These are phyloP conservation scores for Heliconius melpomene DNA, from an alignment of 1,140 invertebrate species.

Conservation along the genomic window DNA sequence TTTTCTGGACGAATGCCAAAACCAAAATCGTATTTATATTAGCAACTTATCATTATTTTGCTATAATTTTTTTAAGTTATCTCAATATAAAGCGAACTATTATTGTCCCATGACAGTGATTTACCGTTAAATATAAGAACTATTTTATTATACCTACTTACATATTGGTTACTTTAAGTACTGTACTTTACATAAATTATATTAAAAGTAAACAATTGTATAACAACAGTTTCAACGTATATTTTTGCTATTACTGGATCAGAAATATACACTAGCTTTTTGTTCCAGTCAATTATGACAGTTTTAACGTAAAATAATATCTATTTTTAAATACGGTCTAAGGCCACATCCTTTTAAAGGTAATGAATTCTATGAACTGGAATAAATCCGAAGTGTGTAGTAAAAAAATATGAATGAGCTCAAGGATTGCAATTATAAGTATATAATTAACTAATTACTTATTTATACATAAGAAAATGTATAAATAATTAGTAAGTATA, in stretches of 20 bases:
- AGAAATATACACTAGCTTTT: background rate
- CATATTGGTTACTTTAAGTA: background rate
- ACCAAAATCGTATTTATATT: slow-evolving; percentile 24
- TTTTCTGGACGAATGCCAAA: slow-evolving; percentile 23
- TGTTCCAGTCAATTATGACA: background rate
- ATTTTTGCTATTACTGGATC: background rate
- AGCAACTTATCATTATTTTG: slow-evolving; percentile 24
- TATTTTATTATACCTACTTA: background rate
- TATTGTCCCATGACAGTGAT: slow-evolving; percentile 14
- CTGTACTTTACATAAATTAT: background rate
- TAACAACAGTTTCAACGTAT: background rate
- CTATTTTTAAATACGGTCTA: slow-evolving; percentile 8
- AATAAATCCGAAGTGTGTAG: background rate
- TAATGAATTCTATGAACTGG: slow-evolving; percentile 3
- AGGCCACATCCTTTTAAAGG: slow-evolving; percentile 9
- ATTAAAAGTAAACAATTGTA: background rate
- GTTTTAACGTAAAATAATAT: slow-evolving; percentile 1
- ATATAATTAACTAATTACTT: too few relatives aligned
- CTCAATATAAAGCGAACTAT: slow-evolving; percentile 13
- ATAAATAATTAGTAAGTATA: background rate
- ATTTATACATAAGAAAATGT: background rate
- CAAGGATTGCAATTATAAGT: slow-evolving; percentile 10
- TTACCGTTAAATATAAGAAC: background rate
- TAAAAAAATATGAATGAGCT: slow-evolving; percentile 12
- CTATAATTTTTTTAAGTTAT: slow-evolving; percentile 24